Evolutionary conservation across 1,140 invertebrate genomes (phyloP).

Genomic region (Drosophila pandora): DNA sequence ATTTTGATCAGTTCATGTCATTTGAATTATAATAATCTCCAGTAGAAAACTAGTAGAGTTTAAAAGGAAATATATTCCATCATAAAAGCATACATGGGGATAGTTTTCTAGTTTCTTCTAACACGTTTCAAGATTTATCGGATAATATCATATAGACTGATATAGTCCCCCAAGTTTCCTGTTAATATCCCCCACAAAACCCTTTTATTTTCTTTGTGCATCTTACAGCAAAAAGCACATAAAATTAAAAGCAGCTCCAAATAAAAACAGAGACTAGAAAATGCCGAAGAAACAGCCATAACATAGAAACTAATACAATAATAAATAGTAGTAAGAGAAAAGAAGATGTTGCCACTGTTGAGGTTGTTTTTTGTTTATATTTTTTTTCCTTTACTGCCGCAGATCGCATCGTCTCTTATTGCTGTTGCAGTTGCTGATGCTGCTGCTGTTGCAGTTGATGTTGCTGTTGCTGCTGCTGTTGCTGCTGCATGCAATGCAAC

Average conservation of each 20-base stretch:
- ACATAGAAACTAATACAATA: slow-evolving; percentile 53
- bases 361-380: slow-evolving; percentile 1
- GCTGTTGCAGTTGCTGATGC: slow-evolving; percentile 21
- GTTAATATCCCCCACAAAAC: neutral
- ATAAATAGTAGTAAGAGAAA: slow-evolving; percentile 64
- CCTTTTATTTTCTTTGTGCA: neutral
- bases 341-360: slow-evolving; percentile 69
- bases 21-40: no score
- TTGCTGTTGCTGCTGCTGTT: slow-evolving; percentile 31
- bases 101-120: no score
- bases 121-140: no score
- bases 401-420: slow-evolving; percentile 52
- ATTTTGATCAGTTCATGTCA: no score
- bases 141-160: no score
- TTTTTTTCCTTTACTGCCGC: slow-evolving; percentile 18
- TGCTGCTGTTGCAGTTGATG: slow-evolving; percentile 9
- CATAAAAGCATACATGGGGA: neutral
- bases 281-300: slow-evolving; percentile 52
- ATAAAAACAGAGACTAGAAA: slow-evolving; percentile 30
- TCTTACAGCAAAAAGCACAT: slow-evolving; percentile 46
- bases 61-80: no score
- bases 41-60: neutral
- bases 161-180: neutral
- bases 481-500: slow-evolving; percentile 66
- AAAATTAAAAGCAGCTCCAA: slow-evolving; percentile 44